Conservation (phyloP, 2,797 vertebrate species). For the Prunella strophiata region DNA sequence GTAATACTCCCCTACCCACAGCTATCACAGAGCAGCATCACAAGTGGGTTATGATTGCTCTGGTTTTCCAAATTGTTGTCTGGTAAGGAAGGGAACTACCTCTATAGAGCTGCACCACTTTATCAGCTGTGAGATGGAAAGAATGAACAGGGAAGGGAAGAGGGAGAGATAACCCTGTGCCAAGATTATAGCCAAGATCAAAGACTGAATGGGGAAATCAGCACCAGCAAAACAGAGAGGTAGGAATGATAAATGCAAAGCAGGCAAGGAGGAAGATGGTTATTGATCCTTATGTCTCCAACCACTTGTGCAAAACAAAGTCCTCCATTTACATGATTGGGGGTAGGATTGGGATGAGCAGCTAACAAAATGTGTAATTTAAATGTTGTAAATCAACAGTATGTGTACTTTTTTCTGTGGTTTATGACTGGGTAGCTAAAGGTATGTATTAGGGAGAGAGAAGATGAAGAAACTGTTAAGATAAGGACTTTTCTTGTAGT, state of each 20-base stretch:
- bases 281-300: not conserved
- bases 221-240: not conserved
- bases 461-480: not conserved
- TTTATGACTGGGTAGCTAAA: not conserved
- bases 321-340: not conserved
- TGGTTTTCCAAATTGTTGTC: not conserved
- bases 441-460: not conserved
- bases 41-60: not conserved
- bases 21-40: not conserved
- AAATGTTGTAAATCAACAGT: not conserved
- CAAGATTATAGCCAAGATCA: constrained; percentile 14
- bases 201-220: not conserved
- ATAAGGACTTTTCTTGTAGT: not conserved
- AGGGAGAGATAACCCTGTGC: not conserved
- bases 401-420: not conserved
- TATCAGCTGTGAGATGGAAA: not conserved
- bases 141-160: not conserved
- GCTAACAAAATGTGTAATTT: not conserved
- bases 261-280: not conserved
- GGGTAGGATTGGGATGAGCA: not conserved
- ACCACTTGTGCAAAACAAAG: not conserved
- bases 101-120: not conserved
- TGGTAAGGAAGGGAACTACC: not conserved
- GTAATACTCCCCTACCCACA: not conserved
- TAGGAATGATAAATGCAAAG: not conserved